These are phyloP conservation scores for Delphinus delphis DNA, from an alignment of 2,113 vertebrate genomes.

Conservation along the genomic window DNA sequence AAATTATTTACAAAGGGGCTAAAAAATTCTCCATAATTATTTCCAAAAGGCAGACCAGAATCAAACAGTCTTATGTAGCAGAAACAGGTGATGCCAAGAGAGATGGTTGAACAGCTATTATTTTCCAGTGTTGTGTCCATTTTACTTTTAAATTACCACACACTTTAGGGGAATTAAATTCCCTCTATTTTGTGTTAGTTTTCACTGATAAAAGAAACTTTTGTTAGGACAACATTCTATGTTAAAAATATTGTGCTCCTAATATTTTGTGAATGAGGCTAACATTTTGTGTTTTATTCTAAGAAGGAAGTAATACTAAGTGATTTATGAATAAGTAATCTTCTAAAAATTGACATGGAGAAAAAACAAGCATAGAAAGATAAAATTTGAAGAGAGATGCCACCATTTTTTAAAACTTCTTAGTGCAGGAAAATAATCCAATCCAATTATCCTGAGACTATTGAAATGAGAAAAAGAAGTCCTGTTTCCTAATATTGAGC, in stretches of 20 bases:
- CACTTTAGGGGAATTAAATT: background rate
- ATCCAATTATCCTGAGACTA: background rate
- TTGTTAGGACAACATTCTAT: background rate
- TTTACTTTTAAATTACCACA: conserved; percentile 14
- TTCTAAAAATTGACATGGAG: background rate
- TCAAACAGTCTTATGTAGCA: background rate
- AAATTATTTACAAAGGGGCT: background rate
- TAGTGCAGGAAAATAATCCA: background rate
- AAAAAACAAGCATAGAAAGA: background rate
- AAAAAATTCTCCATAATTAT: background rate
- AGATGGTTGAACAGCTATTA: background rate
- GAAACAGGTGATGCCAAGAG: background rate
- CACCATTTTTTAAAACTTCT: background rate
- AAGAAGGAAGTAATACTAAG: background rate
- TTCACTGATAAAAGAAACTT: background rate
- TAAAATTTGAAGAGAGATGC: conserved; percentile 11
- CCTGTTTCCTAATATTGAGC: background rate
- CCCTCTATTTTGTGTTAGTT: background rate
- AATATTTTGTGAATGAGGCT: background rate
- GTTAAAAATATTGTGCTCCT: background rate
- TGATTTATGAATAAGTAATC: background rate
- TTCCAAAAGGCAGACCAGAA: background rate
- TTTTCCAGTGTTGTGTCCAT: background rate
- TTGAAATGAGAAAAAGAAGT: background rate
- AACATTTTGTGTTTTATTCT: conserved; percentile 23